Percentiles rank a stretch among this genome's conserved stretches.
Evolutionary conservation across 53 echinoderm and acorn worm genomes (phyloP).

Genomic region (Pentamera pediparva): DNA sequence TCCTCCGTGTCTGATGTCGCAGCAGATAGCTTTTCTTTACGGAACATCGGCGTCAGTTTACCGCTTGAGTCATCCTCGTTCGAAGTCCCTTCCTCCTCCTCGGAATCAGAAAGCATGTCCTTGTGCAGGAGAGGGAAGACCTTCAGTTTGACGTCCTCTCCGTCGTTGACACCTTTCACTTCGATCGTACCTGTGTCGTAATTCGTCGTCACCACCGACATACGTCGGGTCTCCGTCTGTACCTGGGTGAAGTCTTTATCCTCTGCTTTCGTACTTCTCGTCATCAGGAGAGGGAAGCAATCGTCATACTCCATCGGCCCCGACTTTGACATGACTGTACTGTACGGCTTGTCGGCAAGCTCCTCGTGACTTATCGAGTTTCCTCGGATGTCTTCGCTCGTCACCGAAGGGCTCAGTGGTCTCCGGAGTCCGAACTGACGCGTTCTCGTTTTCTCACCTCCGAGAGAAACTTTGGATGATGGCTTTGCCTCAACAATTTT

Average conservation of each 20-base stretch:
- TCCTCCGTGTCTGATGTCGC: not conserved
- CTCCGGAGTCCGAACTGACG: slow-evolving; percentile 40
- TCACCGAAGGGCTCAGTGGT: slow-evolving; percentile 45
- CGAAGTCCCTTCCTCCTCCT: slow-evolving; percentile 31
- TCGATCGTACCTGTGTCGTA: slow-evolving; percentile 55
- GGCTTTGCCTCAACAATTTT: no score
- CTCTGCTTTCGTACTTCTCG: slow-evolving; percentile 59
- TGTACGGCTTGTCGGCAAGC: slow-evolving; percentile 79
- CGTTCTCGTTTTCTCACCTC: not conserved
- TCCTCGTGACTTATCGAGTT: slow-evolving; percentile 51
- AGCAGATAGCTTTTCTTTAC: not conserved
- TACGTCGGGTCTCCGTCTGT: slow-evolving; percentile 80
- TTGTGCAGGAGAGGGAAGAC: slow-evolving; percentile 63
- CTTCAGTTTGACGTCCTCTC: slow-evolving; percentile 16
- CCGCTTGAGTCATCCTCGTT: not conserved
- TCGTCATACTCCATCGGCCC: slow-evolving; percentile 48
- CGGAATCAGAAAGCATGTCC: slow-evolving; percentile 34
- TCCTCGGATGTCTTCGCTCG: slow-evolving; percentile 1
- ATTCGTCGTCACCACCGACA: slow-evolving; percentile 70
- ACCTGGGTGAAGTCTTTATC: slow-evolving; percentile 71
- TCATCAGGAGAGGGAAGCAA: slow-evolving; percentile 71
- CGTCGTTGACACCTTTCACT: not conserved
- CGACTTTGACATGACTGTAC: slow-evolving; percentile 48
- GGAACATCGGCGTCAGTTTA: not conserved
- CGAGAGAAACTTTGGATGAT: no score